Evolutionary conservation across 2,797 vertebrate genomes (phyloP).

Genomic region (Gambelia wislizenii): DNA sequence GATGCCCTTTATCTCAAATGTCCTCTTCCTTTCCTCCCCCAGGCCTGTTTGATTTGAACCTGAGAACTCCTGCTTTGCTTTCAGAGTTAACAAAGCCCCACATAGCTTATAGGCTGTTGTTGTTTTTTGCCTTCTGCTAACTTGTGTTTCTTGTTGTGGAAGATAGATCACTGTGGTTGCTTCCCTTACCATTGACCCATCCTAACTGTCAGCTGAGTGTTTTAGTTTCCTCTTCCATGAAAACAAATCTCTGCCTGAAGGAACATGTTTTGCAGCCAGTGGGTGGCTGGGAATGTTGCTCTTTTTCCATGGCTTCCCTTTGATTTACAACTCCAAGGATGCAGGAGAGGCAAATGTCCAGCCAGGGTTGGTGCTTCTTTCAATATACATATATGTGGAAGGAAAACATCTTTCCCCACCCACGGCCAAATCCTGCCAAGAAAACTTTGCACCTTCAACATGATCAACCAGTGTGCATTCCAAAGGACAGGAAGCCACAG

Average conservation of each 20-base stretch:
- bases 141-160: background rate
- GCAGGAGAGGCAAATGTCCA: slow-evolving; percentile 1
- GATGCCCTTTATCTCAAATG: background rate
- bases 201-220: background rate
- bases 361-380: slow-evolving; percentile 33
- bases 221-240: slow-evolving; percentile 11
- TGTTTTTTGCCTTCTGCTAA: background rate
- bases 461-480: rapidly evolving
- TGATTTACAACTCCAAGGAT: background rate
- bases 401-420: slow-evolving; percentile 33
- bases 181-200: slow-evolving; percentile 32
- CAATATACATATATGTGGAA: rapidly evolving
- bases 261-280: slow-evolving; percentile 10
- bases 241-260: slow-evolving; percentile 12
- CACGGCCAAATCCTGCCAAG: slow-evolving; percentile 22
- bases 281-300: slow-evolving; percentile 39
- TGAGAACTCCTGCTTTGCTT: background rate
- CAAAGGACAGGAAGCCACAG: slow-evolving; percentile 47
- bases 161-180: background rate
- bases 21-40: background rate
- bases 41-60: background rate
- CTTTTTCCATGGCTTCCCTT: slow-evolving; percentile 12
- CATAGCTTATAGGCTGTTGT: background rate
- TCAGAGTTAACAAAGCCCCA: background rate
- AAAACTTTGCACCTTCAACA: slow-evolving; percentile 51